phyloP scores from a whole-genome alignment of 2,888 invertebrate species.

The Ophraella communa region DNA sequence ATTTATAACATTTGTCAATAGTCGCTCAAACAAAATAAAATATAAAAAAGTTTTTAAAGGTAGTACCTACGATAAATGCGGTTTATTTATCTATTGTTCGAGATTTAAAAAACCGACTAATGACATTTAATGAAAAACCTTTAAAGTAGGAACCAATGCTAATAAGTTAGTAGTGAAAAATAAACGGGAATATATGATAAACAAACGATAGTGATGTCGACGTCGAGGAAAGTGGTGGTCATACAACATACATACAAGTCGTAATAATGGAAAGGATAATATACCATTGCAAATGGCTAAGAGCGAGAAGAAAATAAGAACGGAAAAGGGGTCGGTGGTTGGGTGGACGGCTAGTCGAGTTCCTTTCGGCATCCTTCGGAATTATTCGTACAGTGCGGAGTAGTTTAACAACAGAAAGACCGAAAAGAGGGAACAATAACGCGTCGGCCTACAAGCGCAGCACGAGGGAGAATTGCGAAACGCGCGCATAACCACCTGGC shows the following conservation, averaged over 20 bases:
- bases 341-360: too few species aligned
- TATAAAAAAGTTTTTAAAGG: too few species aligned
- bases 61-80: too few species aligned
- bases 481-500: conserved; percentile 60
- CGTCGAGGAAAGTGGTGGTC: not conserved
- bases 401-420: not conserved
- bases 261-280: not conserved
- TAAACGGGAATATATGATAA: not conserved
- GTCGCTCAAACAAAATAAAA: too few species aligned
- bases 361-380: not conserved
- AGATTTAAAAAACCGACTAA: too few species aligned
- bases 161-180: not conserved
- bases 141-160: not conserved
- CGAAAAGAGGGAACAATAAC: conserved; percentile 33
- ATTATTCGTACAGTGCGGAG: not conserved
- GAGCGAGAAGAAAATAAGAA: not conserved
- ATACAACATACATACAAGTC: too few species aligned
- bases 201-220: not conserved
- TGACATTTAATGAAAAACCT: too few species aligned
- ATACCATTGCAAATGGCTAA: not conserved
- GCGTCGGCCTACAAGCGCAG: conserved; percentile 39
- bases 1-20: not conserved
- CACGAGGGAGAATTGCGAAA: conserved; percentile 53
- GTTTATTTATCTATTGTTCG: too few species aligned
- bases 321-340: not conserved